Conservation (phyloP, 2,888 invertebrate species). For the Blastobasis adustella region DNA sequence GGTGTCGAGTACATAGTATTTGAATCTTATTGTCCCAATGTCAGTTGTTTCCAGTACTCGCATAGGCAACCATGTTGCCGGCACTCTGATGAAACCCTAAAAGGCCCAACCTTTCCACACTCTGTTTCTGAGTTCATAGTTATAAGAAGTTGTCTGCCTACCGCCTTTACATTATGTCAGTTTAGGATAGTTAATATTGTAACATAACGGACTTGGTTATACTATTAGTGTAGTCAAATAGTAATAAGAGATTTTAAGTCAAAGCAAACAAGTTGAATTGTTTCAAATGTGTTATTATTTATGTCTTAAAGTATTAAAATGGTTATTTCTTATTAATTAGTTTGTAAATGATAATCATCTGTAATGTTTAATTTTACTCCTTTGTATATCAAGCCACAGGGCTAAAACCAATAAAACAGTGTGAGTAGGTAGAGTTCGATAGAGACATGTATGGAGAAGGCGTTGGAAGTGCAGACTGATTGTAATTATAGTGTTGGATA, state of each 20-base stretch:
- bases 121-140: conserved; percentile 69
- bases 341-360: conserved; percentile 69
- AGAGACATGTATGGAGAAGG: conserved; percentile 7
- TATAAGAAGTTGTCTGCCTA: conserved; percentile 71
- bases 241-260: conserved; percentile 72
- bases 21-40: too few relatives aligned
- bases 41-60: too few relatives aligned
- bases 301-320: conserved; percentile 75
- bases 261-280: conserved; percentile 74
- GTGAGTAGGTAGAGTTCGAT: conserved; percentile 2
- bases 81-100: background rate
- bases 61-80: too few relatives aligned
- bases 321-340: conserved; percentile 76
- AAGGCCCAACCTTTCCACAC: conserved; percentile 23
- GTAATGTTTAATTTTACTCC: conserved; percentile 50
- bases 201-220: conserved; percentile 70
- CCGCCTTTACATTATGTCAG: conserved; percentile 74
- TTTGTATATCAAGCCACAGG: conserved; percentile 27
- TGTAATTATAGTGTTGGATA: conserved; percentile 1
- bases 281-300: conserved; percentile 76
- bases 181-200: conserved; percentile 66
- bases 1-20: too few relatives aligned
- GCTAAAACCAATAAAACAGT: conserved; percentile 62
- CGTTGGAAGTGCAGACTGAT: conserved; percentile 14
- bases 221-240: conserved; percentile 73